Base-by-base conservation (phyloP, 1,140 invertebrate species). In the Battus philenor region DNA sequence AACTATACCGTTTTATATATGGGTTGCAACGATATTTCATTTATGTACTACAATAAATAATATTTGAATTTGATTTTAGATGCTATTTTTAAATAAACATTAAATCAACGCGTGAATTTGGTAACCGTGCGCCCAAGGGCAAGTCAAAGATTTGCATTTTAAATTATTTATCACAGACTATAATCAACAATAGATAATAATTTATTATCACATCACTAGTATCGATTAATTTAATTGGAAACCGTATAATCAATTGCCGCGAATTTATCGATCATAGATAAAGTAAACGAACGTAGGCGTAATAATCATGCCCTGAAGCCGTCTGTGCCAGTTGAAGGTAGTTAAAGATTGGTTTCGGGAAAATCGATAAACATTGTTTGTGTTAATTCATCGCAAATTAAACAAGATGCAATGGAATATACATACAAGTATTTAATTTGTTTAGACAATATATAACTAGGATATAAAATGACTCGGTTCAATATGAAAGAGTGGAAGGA, bases 171-270 rank as follows among this genome's bases (percentile, higher is more conserved):
- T n/a, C n/a, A n/a, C n/a, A 34, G 11, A 18, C 17, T 15, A 34
- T 34, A 39, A 39, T n/a, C 34, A 26, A 39, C 26, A 39, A 39
- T 39, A 26, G 34, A 26, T 18, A 18, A 34, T 34, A 34, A 24
- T 39, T 39, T 12, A 15, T 24, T 1, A 22, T 26, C 34, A 11
- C 34, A 39, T 39, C 34, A 26, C 34, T 26, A 39, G 10, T 13
- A 39, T 39, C 18, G 38, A 41, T 41, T 41, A 27, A 27, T 41
- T 41, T n/a, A 39, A 39, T 24, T 39, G 11, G 34, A 13, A 27
- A 41, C 12, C 13, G 24, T 17, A n/a, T 41, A 41, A 41, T 41
- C 38, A 27, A 27, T 41, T 27, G 38, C 22, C n/a, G 38, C 20
- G 22, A 41, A 41, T 41, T 41, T 41, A 41, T 41, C 24, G 22